These are phyloP conservation scores for Sinella curviseta DNA, from an alignment of 1,140 invertebrate species.

Conservation along the genomic window DNA sequence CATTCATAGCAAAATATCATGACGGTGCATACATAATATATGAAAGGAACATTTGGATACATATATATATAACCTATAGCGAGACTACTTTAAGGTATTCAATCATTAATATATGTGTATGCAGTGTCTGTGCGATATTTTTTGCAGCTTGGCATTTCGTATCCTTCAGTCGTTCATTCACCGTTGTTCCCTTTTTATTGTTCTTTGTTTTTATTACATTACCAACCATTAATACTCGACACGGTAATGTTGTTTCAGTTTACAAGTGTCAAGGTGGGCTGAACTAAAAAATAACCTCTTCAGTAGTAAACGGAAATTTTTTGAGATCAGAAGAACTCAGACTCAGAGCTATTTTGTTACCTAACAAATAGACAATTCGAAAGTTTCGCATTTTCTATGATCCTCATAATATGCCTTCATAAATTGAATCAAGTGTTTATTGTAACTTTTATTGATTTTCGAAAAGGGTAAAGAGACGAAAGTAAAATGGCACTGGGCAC, in stretches of 20 bases:
- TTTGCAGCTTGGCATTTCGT: neutral
- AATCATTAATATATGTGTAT: no score
- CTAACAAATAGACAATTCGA: neutral
- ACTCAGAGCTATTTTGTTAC: neutral
- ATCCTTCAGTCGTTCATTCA: constrained; percentile 24
- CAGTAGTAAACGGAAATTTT: neutral
- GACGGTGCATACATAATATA: no score
- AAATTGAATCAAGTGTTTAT: neutral
- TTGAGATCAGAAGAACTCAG: neutral
- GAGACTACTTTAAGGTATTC: no score
- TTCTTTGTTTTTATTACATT: constrained; percentile 21
- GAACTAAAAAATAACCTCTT: neutral
- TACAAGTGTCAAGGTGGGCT: constrained; percentile 26
- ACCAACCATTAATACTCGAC: neutral
- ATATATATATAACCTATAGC: neutral
- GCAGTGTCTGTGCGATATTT: neutral
- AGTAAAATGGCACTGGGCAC: no score
- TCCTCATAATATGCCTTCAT: neutral
- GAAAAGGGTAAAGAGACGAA: no score
- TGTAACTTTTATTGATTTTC: no score
- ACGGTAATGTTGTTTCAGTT: constrained; percentile 20
- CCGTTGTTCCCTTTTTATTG: constrained; percentile 24
- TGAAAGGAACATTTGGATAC: neutral
- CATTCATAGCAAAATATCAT: neutral
- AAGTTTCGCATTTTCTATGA: neutral